A percentile compares a stretch with the other conserved stretches of the same genome.
Evolutionary conservation across 1,140 invertebrate species (phyloP).

Genomic region (Saccostrea cuccullata): DNA sequence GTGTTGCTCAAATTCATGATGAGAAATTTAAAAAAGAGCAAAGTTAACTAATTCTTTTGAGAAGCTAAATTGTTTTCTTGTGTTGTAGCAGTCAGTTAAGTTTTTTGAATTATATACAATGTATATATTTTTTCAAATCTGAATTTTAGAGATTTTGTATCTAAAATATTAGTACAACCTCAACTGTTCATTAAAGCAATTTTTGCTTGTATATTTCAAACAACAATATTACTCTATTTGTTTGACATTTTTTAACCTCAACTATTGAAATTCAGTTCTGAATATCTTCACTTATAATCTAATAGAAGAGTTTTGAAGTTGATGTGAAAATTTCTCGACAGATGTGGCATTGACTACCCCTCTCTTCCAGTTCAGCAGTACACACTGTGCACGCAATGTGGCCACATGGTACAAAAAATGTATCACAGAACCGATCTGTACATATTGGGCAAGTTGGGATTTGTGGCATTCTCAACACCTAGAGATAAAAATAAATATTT

Average conservation of each 20-base stretch:
- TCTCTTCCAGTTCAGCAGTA: conserved; percentile 36
- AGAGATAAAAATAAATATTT: too few relatives aligned
- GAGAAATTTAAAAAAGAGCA: too few relatives aligned
- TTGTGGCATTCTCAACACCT: too few relatives aligned
- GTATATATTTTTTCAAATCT: background rate
- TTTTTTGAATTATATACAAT: background rate
- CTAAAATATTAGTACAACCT: background rate
- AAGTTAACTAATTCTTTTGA: background rate
- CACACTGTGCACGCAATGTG: conserved; percentile 5
- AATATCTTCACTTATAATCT: background rate
- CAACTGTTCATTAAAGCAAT: background rate
- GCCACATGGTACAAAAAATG: conserved; percentile 32
- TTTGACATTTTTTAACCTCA: background rate
- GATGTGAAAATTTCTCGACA: conserved; percentile 18
- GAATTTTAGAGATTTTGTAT: background rate
- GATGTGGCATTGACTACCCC: conserved; percentile 37
- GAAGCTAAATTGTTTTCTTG: background rate
- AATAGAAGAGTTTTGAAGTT: conserved; percentile 38
- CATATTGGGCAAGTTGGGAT: too few relatives aligned
- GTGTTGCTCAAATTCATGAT: too few relatives aligned
- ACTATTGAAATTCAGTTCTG: background rate
- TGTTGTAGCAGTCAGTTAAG: background rate
- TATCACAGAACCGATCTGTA: too few relatives aligned
- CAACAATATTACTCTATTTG: background rate
- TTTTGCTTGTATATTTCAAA: background rate